These are phyloP conservation scores for Meganola albula DNA, from an alignment of 2,888 invertebrate genomes.

Conservation along the genomic window DNA sequence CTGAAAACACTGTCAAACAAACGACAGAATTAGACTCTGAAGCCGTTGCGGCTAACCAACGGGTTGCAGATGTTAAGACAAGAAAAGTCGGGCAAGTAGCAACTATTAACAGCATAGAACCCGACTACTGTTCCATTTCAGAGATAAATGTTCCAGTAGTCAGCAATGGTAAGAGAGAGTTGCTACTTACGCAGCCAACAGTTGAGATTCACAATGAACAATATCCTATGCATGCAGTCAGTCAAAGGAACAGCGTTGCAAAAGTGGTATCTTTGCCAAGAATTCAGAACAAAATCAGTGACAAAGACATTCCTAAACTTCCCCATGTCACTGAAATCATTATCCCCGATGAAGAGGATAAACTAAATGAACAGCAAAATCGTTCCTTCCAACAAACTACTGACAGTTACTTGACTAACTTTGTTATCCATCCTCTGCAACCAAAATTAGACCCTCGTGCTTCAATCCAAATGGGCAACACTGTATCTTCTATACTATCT, in stretches of 20 bases:
- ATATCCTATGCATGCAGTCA: constrained; percentile 57
- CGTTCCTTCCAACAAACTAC: constrained; percentile 53
- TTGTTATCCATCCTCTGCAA: constrained; percentile 62
- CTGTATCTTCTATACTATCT: constrained; percentile 78
- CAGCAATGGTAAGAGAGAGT: constrained; percentile 73
- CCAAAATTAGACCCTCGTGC: constrained; percentile 70
- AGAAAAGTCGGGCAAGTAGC: constrained; percentile 74
- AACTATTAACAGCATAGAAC: constrained; percentile 75
- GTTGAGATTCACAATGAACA: constrained; percentile 74
- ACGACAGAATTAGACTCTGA: constrained; percentile 73
- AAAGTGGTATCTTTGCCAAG: constrained; percentile 65
- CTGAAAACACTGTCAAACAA: constrained; percentile 63
- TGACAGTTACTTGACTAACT: constrained; percentile 62
- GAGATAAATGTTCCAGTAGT: constrained; percentile 83
- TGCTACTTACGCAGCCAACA: constrained; percentile 74
- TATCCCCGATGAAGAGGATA: constrained; percentile 81
- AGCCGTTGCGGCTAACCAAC: constrained; percentile 78
- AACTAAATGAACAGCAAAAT: constrained; percentile 53
- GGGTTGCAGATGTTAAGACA: constrained; percentile 76
- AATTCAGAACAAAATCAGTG: constrained; percentile 69
- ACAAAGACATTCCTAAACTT: constrained; percentile 83
- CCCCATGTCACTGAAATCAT: constrained; percentile 86
- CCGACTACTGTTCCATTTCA: constrained; percentile 87
- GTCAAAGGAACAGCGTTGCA: constrained; percentile 64
- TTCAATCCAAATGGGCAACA: constrained; percentile 79